Conservation (phyloP, 2,888 invertebrate genomes). For the Allygus modestus region DNA sequence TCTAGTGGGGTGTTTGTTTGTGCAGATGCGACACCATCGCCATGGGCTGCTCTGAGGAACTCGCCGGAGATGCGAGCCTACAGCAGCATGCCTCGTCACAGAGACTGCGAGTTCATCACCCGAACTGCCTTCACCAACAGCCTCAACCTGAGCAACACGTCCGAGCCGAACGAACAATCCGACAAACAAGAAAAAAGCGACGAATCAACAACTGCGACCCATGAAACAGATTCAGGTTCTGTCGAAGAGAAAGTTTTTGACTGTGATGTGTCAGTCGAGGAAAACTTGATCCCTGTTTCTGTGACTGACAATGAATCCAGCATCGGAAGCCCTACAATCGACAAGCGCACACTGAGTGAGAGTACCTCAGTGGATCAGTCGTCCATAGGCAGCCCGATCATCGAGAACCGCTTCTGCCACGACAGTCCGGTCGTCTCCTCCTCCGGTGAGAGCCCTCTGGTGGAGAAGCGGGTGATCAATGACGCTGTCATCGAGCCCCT, state of each 20-base stretch:
- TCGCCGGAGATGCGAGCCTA: conserved; percentile 79
- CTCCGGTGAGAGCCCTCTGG: conserved; percentile 65
- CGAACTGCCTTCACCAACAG: conserved; percentile 60
- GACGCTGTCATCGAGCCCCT: conserved; percentile 76
- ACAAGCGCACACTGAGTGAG: conserved; percentile 53
- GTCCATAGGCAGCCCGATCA: conserved; percentile 50
- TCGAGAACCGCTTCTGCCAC: conserved; percentile 37
- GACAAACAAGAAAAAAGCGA: not conserved
- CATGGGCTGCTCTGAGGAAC: conserved; percentile 76
- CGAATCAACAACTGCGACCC: not conserved
- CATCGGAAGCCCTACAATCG: conserved; percentile 47
- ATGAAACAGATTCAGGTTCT: not conserved
- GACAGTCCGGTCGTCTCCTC: conserved; percentile 38
- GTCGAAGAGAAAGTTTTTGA: conserved; percentile 31
- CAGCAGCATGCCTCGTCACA: conserved; percentile 80
- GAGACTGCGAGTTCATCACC: conserved; percentile 73
- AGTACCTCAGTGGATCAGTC: conserved; percentile 56
- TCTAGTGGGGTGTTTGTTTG: not conserved
- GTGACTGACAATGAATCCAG: conserved; percentile 58
- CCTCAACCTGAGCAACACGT: conserved; percentile 37
- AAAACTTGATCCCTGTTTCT: not conserved
- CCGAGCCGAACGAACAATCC: conserved; percentile 48
- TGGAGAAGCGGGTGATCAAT: conserved; percentile 63
- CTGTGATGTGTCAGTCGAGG: not conserved
- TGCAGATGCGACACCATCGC: conserved; percentile 67